Evolutionary conservation across 1,140 invertebrate genomes (phyloP).

Genomic region (Heliconius hermathena): DNA sequence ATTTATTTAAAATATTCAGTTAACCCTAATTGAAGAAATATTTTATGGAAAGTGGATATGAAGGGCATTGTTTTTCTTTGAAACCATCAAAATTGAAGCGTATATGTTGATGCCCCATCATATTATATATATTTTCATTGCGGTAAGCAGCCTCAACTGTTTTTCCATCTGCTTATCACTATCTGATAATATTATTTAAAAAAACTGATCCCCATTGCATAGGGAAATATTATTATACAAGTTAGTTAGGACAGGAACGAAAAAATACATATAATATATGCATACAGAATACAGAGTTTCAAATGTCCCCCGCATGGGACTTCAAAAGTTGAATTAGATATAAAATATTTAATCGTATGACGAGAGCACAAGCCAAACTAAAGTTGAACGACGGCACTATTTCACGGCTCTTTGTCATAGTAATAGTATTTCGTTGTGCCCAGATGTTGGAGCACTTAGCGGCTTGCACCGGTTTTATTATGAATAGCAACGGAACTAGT

Average conservation of each 20-base stretch:
- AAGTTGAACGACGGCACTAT: conserved; percentile 51
- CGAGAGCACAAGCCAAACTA: conserved; percentile 36
- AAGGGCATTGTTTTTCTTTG: too few relatives aligned
- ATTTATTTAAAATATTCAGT: too few relatives aligned
- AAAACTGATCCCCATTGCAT: too few relatives aligned
- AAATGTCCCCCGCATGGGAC: neutral
- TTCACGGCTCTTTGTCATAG: conserved; percentile 69
- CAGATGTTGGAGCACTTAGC: conserved; percentile 79
- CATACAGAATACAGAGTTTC: neutral
- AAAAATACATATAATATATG: neutral
- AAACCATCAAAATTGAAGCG: too few relatives aligned
- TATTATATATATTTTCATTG: too few relatives aligned
- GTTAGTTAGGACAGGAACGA: neutral
- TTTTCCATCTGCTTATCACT: too few relatives aligned
- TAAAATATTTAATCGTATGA: conserved; percentile 36
- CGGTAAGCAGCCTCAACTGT: too few relatives aligned
- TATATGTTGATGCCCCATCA: too few relatives aligned
- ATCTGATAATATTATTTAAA: too few relatives aligned
- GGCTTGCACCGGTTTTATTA: conserved; percentile 77
- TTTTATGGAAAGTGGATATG: too few relatives aligned
- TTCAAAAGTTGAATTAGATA: conserved; percentile 34
- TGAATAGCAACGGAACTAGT: conserved; percentile 79
- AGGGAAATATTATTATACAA: too few relatives aligned
- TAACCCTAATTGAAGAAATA: too few relatives aligned
- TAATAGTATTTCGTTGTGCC: conserved; percentile 72